phyloP scores from a whole-genome alignment of 1,140 invertebrate species.

The Penaeus vannamei region DNA sequence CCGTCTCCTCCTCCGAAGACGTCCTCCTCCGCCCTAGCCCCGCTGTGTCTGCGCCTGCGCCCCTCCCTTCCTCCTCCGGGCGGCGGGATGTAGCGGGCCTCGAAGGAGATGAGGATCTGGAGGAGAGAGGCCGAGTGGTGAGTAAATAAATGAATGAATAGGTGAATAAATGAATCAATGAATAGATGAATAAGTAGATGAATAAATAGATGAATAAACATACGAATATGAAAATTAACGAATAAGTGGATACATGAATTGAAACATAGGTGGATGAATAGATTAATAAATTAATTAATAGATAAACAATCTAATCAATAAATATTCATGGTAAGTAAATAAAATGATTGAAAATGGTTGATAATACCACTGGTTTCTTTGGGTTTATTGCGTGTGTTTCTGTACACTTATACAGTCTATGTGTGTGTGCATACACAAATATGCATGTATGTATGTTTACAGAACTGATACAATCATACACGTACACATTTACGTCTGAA shows the following conservation, averaged over 20 bases:
- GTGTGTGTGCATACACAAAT: background rate
- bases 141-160: background rate
- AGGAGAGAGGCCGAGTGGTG: background rate
- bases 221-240: no score
- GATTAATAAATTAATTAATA: no score
- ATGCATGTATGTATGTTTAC: background rate
- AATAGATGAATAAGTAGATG: no score
- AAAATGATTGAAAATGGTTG: no score
- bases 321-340: no score
- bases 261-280: no score
- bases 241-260: no score
- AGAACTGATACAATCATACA: background rate
- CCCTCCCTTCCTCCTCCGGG: conserved; percentile 34
- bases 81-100: conserved; percentile 53
- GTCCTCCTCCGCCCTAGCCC: background rate
- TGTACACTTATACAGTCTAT: background rate
- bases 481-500: background rate
- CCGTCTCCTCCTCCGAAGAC: conserved; percentile 3
- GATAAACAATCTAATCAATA: no score
- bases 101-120: conserved; percentile 58
- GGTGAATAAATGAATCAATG: background rate
- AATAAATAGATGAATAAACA: background rate
- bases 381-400: background rate
- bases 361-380: background rate
- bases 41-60: background rate